phyloP scores from a whole-genome alignment of 2,113 vertebrate species.

The Melanostigma gelatinosum region DNA sequence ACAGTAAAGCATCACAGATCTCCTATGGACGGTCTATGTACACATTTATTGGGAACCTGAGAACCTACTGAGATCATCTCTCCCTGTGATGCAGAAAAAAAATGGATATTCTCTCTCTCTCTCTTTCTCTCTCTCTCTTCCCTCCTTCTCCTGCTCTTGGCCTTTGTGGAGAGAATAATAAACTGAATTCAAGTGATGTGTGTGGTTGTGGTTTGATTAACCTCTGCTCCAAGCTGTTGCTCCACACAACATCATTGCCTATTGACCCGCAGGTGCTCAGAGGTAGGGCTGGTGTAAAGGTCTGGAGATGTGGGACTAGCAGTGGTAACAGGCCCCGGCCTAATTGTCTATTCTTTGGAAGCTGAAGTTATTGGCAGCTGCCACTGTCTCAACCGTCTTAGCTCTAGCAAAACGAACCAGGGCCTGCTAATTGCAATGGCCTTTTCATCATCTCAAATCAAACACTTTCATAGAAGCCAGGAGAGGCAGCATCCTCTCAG shows the following conservation, averaged over 20 bases:
- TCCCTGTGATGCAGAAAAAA: conserved; percentile 11
- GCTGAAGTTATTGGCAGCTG: conserved; percentile 91
- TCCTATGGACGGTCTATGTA: neutral
- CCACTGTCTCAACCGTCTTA: conserved; percentile 85
- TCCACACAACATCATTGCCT: conserved; percentile 84
- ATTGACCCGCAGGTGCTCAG: conserved; percentile 87
- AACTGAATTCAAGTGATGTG: conserved; percentile 60
- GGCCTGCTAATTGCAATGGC: conserved; percentile 91
- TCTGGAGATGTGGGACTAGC: conserved; percentile 84
- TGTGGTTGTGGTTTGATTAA: conserved; percentile 80
- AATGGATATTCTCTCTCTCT: conserved; percentile 17
- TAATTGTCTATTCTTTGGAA: conserved; percentile 88
- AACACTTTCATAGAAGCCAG: conserved; percentile 82
- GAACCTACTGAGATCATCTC: conserved; percentile 8
- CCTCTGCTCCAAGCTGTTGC: conserved; percentile 74
- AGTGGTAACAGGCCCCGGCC: conserved; percentile 80
- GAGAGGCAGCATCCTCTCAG: conserved; percentile 80
- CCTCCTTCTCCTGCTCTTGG: conserved; percentile 37
- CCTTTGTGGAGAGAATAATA: conserved; percentile 71
- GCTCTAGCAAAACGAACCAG: conserved; percentile 85
- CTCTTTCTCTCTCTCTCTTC: conserved; percentile 16
- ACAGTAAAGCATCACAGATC: neutral
- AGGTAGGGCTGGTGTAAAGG: conserved; percentile 85
- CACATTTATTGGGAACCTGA: conserved; percentile 12
- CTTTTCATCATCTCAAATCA: conserved; percentile 94